Percentiles rank a stretch among this genome's conserved stretches.
Conservation (phyloP, 2,888 invertebrate genomes). For the Clostera curtula region DNA sequence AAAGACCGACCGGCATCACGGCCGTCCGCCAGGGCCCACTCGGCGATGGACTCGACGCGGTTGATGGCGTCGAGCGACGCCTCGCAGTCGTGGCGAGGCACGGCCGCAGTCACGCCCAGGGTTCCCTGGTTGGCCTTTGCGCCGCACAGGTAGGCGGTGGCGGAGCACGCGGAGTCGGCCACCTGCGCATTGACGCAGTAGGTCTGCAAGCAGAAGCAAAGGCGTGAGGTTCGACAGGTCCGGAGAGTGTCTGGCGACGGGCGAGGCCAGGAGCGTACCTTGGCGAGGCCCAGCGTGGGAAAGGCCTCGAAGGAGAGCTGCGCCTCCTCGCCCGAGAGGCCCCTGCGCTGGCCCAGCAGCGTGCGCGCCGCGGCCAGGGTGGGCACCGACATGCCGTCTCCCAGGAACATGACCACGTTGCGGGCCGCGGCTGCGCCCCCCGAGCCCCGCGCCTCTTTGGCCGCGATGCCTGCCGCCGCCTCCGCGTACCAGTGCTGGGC, state of each 20-base stretch:
- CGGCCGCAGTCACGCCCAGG: conserved; percentile 78
- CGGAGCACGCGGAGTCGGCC: conserved; percentile 81
- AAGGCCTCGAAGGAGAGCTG: conserved; percentile 76
- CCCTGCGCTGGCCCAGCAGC: conserved; percentile 72
- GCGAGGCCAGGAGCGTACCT: no score
- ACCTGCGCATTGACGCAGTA: conserved; percentile 77
- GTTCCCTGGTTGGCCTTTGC: conserved; percentile 78
- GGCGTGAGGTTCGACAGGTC: background rate
- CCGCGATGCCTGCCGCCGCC: conserved; percentile 17
- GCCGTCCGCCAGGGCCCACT: conserved; percentile 73
- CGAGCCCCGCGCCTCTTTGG: conserved; percentile 35
- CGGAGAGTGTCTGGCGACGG: no score
- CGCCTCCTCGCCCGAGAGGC: conserved; percentile 71
- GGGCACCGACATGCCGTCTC: conserved; percentile 83
- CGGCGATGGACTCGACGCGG: conserved; percentile 76
- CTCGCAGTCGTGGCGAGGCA: conserved; percentile 73
- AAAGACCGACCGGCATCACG: conserved; percentile 31
- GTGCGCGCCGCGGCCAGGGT: conserved; percentile 78
- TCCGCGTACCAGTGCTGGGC: conserved; percentile 8
- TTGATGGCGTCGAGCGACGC: conserved; percentile 65
- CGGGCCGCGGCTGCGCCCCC: conserved; percentile 33
- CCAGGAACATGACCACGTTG: conserved; percentile 80
- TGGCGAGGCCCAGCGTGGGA: conserved; percentile 65
- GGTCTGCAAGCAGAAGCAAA: conserved; percentile 38
- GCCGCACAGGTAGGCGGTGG: conserved; percentile 80